Percentiles rank a stretch among this genome's conserved stretches.
These are phyloP conservation scores for Tangara arthus DNA, from an alignment of 2,797 vertebrate species.

Conservation along the genomic window DNA sequence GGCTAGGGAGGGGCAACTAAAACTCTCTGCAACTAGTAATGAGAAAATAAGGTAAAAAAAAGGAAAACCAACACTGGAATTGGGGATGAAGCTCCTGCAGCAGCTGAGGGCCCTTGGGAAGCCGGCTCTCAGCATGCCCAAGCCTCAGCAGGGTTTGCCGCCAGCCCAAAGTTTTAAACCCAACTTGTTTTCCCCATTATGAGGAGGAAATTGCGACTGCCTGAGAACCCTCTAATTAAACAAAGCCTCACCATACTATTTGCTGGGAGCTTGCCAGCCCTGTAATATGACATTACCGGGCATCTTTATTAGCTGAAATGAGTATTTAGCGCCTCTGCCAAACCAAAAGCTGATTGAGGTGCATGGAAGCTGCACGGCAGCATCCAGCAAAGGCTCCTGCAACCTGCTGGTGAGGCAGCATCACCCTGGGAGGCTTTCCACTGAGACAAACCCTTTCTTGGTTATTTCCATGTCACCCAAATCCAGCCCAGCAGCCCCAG, in stretches of 20 bases:
- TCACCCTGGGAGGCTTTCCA: not conserved
- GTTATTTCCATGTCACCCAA: not conserved
- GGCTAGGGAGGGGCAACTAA: not conserved
- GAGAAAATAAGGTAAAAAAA: not conserved
- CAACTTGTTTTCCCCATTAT: not conserved
- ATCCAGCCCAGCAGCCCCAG: not conserved
- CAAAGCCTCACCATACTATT: not conserved
- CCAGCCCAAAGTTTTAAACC: not conserved
- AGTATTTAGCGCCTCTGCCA: not conserved
- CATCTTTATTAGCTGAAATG: slow-evolving; percentile 38
- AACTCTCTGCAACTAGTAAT: not conserved
- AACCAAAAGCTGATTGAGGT: not conserved
- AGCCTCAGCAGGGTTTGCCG: not conserved
- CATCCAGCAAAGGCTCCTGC: not conserved
- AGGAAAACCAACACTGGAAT: accelerated
- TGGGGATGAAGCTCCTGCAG: not conserved
- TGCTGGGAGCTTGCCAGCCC: slow-evolving; percentile 46
- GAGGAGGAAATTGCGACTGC: not conserved
- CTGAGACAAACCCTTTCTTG: not conserved
- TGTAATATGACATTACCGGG: not conserved
- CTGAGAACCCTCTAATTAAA: slow-evolving; percentile 55
- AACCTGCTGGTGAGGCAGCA: not conserved
- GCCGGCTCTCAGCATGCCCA: accelerated
- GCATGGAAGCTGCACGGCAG: not conserved
- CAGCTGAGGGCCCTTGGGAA: not conserved